Evolutionary conservation across 2,797 vertebrate species (phyloP).

Genomic region (Cephalopachus bancanus): DNA sequence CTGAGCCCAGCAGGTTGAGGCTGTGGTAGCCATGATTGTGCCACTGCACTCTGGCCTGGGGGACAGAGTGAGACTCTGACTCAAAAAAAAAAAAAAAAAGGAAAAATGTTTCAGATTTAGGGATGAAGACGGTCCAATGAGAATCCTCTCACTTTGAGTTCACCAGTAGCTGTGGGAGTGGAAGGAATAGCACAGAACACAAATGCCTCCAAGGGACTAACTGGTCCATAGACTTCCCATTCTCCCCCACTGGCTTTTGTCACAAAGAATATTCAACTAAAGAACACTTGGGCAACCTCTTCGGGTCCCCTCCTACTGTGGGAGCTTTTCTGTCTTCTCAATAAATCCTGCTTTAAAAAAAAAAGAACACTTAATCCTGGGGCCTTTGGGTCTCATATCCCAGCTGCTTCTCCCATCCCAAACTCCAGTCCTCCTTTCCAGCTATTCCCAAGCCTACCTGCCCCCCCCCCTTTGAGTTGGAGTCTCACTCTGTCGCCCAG

Average conservation of each 20-base stretch:
- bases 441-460: not conserved
- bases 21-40: too few species aligned
- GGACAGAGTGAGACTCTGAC: too few species aligned
- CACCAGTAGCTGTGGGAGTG: not conserved
- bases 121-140: not conserved
- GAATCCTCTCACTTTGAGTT: not conserved
- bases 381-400: not conserved
- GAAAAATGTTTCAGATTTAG: conserved; percentile 6
- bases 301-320: too few species aligned
- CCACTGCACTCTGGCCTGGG: too few species aligned
- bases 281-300: too few species aligned
- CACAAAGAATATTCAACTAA: conserved; percentile 45
- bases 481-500: too few species aligned
- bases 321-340: too few species aligned
- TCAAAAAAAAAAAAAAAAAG: too few species aligned
- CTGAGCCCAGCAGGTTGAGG: too few species aligned
- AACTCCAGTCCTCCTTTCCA: not conserved
- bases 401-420: not conserved
- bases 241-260: conserved; percentile 26
- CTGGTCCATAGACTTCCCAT: not conserved
- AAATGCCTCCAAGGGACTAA: not conserved
- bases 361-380: not conserved
- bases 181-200: not conserved
- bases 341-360: too few species aligned
- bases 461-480: too few species aligned